These are phyloP conservation scores for Actinemys pallida DNA, from an alignment of 2,113 vertebrate species.

Conservation along the genomic window DNA sequence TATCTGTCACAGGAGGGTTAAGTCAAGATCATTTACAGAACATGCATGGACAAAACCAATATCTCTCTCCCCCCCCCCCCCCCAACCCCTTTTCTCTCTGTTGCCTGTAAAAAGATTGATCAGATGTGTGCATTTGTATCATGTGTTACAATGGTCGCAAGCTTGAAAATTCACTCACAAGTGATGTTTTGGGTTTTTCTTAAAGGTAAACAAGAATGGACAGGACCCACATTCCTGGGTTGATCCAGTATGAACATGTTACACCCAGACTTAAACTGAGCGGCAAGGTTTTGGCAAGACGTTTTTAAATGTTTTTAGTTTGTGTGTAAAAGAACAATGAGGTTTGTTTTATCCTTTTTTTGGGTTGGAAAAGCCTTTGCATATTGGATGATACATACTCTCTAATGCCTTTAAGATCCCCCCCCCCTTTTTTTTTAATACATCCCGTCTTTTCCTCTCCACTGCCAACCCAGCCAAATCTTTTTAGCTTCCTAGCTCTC, in stretches of 20 bases:
- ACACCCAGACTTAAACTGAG: not conserved
- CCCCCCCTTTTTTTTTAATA: not conserved
- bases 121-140: conserved; percentile 34
- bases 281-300: conserved; percentile 65
- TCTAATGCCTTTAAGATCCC: not conserved
- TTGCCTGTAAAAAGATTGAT: conserved; percentile 51
- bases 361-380: not conserved
- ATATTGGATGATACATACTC: not conserved
- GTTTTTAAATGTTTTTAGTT: conserved; percentile 57
- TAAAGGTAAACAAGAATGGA: conserved; percentile 55
- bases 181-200: not conserved
- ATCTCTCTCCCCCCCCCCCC: not conserved
- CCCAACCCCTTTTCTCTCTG: not conserved
- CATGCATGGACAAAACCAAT: conserved; percentile 41
- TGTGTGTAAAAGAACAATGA: not conserved
- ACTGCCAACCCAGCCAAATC: not conserved
- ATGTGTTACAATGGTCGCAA: conserved; percentile 30
- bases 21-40: conserved; percentile 32
- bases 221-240: conserved; percentile 56
- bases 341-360: not conserved
- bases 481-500: not conserved
- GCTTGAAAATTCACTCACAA: conserved; percentile 50
- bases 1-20: conserved; percentile 41
- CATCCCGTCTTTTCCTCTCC: not conserved
- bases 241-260: conserved; percentile 66